Evolutionary conservation across 2,888 invertebrate genomes (phyloP).

Genomic region (Synanthedon formicaeformis): DNA sequence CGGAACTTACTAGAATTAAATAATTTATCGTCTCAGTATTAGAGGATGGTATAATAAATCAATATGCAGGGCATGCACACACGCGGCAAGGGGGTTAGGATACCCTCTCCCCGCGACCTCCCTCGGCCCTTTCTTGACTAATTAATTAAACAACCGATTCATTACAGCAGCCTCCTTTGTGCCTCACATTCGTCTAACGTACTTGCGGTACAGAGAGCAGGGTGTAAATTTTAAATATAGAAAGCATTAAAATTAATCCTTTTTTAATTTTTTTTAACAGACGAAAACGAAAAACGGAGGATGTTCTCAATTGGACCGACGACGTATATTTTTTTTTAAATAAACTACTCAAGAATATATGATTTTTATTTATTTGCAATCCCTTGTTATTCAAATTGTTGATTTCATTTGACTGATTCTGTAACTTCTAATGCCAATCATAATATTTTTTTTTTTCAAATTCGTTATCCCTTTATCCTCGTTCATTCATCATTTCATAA

Average conservation of each 20-base stretch:
- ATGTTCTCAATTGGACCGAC: too few relatives aligned
- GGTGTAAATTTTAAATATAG: constrained; percentile 5
- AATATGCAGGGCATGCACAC: constrained; percentile 68
- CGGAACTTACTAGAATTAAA: constrained; percentile 63
- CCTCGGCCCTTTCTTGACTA: constrained; percentile 69
- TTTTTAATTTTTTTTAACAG: too few relatives aligned
- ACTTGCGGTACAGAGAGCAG: constrained; percentile 38
- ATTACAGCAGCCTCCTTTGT: constrained; percentile 73
- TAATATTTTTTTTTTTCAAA: too few relatives aligned
- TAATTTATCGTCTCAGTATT: constrained; percentile 56
- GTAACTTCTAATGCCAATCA: too few relatives aligned
- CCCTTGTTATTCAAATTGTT: too few relatives aligned
- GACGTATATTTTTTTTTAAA: too few relatives aligned
- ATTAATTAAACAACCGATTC: constrained; percentile 84
- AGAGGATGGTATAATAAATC: constrained; percentile 63
- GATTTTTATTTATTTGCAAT: too few relatives aligned
- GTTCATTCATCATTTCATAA: too few relatives aligned
- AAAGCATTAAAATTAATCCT: background rate
- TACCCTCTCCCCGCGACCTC: constrained; percentile 13
- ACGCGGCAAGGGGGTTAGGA: constrained; percentile 22
- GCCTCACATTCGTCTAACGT: constrained; percentile 63
- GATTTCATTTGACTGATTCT: too few relatives aligned
- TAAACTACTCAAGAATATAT: too few relatives aligned
- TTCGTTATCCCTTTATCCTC: too few relatives aligned
- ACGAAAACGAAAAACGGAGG: too few relatives aligned